Evolutionary conservation across 2,797 vertebrate genomes (phyloP), one percentile per base, ranked within the genome.

Genomic region (Lacerta agilis): DNA sequence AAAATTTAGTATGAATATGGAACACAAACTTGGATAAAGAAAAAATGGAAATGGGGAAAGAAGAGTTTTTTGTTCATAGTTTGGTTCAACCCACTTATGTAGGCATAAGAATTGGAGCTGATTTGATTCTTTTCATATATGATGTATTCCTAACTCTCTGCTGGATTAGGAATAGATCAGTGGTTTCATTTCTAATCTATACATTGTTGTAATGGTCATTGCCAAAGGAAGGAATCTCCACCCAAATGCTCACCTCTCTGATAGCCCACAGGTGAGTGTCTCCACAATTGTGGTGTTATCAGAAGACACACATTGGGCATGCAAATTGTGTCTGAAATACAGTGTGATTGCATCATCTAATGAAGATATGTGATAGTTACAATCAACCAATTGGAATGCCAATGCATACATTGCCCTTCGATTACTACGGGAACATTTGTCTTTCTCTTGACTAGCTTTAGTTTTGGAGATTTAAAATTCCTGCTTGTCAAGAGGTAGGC

Each of bases 1-100:
- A 92, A 45, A 25, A 78, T 9, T 83, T 3, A 89, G 79, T n/a
- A 49, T 75, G 69, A 73, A 23, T 84, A 77, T 78, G 64, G 38
- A 18, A 3, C 36, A 36, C 78, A 4, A 45, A 13, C 79, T 73
- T 86, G 69, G 20, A 1, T 55, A 61, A 69, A 72, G 43, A 18
- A 72, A 87, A 69, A 25, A 64, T 66, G 55, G 66, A 75, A 7
- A 1, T 29, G 33, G 13, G 23, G 3, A 41, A 77, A 41, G 13
- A 78, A 13, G 49, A 75, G 13, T 41, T 78, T 86, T 64, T 45
- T 45, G 6, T 66, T 86, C 43, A 58, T 27, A 61, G 71, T 8
- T 58, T 9, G 29, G 27, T 75, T 27, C 10, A n/a, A 61, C 29
- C 23, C 58, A 27, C 41, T 33, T 38, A 1, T 36, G 36, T 38